Percentiles rank a stretch among this genome's conserved stretches.
Conservation (phyloP, 1,140 invertebrate species). For the Helicorthomorpha holstii region DNA sequence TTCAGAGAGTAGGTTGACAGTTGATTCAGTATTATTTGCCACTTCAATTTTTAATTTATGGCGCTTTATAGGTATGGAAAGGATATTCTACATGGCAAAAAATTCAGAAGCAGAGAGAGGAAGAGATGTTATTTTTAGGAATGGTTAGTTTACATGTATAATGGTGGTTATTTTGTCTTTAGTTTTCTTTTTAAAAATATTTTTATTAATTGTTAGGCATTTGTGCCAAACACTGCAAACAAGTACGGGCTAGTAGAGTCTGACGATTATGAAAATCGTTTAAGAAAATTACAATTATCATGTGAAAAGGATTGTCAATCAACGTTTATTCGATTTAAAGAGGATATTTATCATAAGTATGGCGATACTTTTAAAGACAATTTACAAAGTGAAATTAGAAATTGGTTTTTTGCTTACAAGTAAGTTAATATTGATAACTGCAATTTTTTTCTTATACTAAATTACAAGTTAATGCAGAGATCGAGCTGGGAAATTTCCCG, state of each 20-base stretch:
- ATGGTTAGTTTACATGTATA: slow-evolving; percentile 25
- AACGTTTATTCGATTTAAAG: no score
- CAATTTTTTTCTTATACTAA: neutral
- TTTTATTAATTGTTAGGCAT: neutral
- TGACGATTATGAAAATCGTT: no score
- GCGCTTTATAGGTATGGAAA: slow-evolving; percentile 57
- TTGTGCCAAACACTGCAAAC: no score
- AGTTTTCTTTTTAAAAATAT: neutral
- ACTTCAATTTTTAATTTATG: neutral
- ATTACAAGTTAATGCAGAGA: slow-evolving; percentile 22
- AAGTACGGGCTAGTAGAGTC: no score
- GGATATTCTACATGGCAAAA: slow-evolving; percentile 51
- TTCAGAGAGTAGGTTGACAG: slow-evolving; percentile 22
- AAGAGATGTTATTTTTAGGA: slow-evolving; percentile 76
- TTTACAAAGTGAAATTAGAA: slow-evolving; percentile 54
- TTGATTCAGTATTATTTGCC: neutral
- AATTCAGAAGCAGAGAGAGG: slow-evolving; percentile 46
- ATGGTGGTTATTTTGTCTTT: neutral
- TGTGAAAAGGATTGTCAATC: no score
- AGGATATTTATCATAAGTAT: slow-evolving; percentile 28
- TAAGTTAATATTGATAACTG: slow-evolving; percentile 12
- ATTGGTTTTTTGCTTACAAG: slow-evolving; percentile 45
- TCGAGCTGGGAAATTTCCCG: slow-evolving; percentile 31
- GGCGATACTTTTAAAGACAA: slow-evolving; percentile 49
- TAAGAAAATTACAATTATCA: no score